Conservation (phyloP, 2,113 vertebrate species). For the Formicarius rufipectus region DNA sequence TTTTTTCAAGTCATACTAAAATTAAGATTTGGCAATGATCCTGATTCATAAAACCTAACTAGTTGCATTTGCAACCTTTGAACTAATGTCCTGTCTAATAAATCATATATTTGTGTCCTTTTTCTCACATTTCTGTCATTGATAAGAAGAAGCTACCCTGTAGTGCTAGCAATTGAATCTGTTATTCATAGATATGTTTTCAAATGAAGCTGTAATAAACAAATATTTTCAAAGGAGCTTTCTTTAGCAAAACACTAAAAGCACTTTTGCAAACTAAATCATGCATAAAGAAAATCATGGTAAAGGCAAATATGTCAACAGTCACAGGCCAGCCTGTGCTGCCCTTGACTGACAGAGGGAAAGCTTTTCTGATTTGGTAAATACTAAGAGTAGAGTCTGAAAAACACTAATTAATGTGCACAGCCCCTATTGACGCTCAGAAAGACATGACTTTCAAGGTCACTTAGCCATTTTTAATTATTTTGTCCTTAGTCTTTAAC, state of each 20-base stretch:
- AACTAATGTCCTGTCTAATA: not conserved
- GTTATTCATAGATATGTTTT: not conserved
- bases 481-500: not conserved
- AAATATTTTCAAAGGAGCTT: not conserved
- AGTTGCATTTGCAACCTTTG: not conserved
- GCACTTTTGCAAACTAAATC: not conserved
- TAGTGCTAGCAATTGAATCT: not conserved
- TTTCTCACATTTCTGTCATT: not conserved
- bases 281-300: not conserved
- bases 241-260: not conserved
- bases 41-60: not conserved
- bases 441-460: slow-evolving; percentile 5
- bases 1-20: not conserved
- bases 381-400: slow-evolving; percentile 15
- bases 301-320: not conserved
- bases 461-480: slow-evolving; percentile 10
- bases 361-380: slow-evolving; percentile 28
- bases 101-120: not conserved
- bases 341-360: not conserved
- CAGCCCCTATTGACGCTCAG: not conserved
- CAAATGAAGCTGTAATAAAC: not conserved
- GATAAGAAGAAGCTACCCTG: not conserved
- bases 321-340: not conserved
- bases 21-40: not conserved
- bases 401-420: slow-evolving; percentile 39